phyloP scores from a whole-genome alignment of 2,113 vertebrate genomes.

The Podocnemis expansa region DNA sequence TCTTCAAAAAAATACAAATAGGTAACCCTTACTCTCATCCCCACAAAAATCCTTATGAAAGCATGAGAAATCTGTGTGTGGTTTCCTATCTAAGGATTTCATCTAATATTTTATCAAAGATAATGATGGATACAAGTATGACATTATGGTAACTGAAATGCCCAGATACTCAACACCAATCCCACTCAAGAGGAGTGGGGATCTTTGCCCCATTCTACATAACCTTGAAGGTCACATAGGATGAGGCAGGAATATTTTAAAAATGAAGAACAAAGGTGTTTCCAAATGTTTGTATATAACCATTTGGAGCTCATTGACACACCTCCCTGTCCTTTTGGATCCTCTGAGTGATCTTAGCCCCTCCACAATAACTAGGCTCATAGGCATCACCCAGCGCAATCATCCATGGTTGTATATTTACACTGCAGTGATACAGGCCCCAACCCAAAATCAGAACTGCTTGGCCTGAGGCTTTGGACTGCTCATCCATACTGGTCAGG shows the following conservation, averaged over 20 bases:
- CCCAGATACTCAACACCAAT: not conserved
- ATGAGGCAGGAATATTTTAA: fast-evolving
- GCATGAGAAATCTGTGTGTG: not conserved
- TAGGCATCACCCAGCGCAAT: too few species aligned
- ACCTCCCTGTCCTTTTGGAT: too few species aligned
- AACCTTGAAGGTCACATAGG: not conserved
- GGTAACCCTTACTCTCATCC: too few species aligned
- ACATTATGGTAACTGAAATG: not conserved
- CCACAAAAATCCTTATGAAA: not conserved
- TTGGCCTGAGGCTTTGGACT: too few species aligned
- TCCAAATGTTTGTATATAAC: not conserved
- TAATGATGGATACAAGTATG: fast-evolving
- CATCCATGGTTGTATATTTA: too few species aligned
- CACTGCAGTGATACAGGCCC: too few species aligned
- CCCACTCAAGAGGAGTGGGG: not conserved
- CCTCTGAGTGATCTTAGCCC: too few species aligned
- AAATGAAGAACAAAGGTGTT: not conserved
- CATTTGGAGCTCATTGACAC: too few species aligned
- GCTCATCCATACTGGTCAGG: too few species aligned
- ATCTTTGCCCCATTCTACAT: fast-evolving
- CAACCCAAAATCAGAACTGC: too few species aligned
- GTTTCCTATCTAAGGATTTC: not conserved
- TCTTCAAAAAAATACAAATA: not conserved
- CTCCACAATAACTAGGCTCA: too few species aligned
- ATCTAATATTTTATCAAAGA: not conserved